Evolutionary conservation across 2,888 invertebrate genomes (phyloP).

Genomic region (Drosophila affinis): DNA sequence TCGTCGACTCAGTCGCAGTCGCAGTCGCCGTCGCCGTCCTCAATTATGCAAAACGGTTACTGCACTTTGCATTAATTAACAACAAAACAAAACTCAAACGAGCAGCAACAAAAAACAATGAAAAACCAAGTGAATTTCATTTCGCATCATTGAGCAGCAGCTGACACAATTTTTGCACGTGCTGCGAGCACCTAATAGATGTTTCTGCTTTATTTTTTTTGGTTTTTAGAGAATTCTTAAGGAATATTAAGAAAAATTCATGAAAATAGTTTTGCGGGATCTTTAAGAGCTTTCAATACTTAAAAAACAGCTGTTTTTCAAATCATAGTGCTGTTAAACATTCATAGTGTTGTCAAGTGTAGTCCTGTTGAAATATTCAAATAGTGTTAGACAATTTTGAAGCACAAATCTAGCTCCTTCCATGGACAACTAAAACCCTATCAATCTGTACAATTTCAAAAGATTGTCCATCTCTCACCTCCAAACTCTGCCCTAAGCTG

Average conservation of each 20-base stretch:
- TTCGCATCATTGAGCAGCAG: conserved; percentile 75
- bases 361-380: background rate
- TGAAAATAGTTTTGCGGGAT: too few relatives aligned
- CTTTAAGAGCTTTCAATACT: too few relatives aligned
- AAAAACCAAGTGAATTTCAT: conserved; percentile 37
- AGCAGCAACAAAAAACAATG: conserved; percentile 5
- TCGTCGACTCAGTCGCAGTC: background rate
- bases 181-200: conserved; percentile 13
- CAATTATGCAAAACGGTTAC: conserved; percentile 79
- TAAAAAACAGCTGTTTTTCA: too few relatives aligned
- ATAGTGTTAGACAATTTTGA: too few relatives aligned
- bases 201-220: too few relatives aligned
- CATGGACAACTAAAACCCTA: too few relatives aligned
- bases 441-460: background rate
- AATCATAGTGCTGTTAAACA: too few relatives aligned
- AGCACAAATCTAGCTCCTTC: too few relatives aligned
- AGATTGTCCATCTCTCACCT: background rate
- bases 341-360: background rate
- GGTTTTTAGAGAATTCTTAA: background rate
- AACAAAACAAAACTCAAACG: conserved; percentile 30
- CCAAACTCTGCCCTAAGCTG: too few relatives aligned
- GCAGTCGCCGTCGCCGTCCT: conserved; percentile 56
- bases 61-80: conserved; percentile 78
- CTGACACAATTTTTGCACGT: conserved; percentile 50
- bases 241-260: background rate